Evolutionary conservation across 2,888 invertebrate species (phyloP).

Genomic region (Caenorhabditis sp.): DNA sequence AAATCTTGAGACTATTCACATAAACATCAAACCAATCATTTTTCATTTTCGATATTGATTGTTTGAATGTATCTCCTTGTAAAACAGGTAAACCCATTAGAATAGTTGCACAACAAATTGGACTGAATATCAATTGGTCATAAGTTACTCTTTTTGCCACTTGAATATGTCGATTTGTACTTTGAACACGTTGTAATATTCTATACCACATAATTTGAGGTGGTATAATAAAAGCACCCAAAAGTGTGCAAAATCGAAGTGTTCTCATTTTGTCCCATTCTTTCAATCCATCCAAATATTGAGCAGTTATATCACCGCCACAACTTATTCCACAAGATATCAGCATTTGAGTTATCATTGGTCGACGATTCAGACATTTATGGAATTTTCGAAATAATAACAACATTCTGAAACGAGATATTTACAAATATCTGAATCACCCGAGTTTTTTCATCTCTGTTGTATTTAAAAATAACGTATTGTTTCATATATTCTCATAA

Average conservation of each 20-base stretch:
- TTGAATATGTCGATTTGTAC: constrained; percentile 35
- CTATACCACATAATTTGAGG: constrained; percentile 53
- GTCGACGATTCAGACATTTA: constrained; percentile 16
- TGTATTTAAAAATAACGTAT: too few species aligned
- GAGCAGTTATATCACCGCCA: constrained; percentile 56
- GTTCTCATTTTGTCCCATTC: constrained; percentile 51
- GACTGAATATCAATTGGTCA: constrained; percentile 53
- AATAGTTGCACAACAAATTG: constrained; percentile 53
- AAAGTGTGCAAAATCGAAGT: constrained; percentile 54
- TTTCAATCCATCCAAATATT: constrained; percentile 40
- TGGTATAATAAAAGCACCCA: constrained; percentile 56
- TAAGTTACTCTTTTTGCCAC: constrained; percentile 49
- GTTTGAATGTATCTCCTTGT: constrained; percentile 48
- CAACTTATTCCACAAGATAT: constrained; percentile 50
- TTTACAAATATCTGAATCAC: too few species aligned
- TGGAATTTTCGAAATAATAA: constrained; percentile 8
- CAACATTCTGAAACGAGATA: too few species aligned
- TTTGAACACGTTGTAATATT: constrained; percentile 49
- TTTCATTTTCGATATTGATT: constrained; percentile 41
- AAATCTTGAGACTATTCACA: constrained; percentile 71
- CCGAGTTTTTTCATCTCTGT: too few species aligned
- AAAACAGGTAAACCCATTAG: constrained; percentile 57
- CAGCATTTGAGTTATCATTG: constrained; percentile 29
- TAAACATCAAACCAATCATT: constrained; percentile 49
- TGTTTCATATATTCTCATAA: too few species aligned